phyloP scores from a whole-genome alignment of 2,113 vertebrate genomes.

The Chunga burmeisteri region DNA sequence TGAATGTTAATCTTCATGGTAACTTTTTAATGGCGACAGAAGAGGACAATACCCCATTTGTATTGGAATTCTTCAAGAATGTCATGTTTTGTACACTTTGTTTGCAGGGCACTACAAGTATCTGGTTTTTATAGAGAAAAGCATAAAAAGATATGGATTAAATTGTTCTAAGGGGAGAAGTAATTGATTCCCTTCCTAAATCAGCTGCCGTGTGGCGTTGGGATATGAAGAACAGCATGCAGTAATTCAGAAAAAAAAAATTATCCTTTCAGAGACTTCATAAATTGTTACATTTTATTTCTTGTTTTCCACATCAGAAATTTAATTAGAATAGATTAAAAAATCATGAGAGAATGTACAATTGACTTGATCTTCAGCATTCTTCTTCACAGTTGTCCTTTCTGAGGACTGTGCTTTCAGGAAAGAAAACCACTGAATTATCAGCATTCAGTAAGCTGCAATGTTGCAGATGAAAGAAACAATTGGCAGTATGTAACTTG shows the following conservation, averaged over 20 bases:
- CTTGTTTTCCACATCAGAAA: not conserved
- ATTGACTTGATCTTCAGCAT: not conserved
- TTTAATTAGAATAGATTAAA: not conserved
- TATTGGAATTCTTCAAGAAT: not conserved
- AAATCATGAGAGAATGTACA: not conserved
- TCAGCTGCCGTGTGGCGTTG: not conserved
- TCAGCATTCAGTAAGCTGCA: not conserved
- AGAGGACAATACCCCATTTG: not conserved
- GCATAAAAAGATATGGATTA: not conserved
- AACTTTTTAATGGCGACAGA: not conserved
- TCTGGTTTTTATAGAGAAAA: not conserved
- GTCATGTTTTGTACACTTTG: not conserved
- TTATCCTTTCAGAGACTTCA: not conserved
- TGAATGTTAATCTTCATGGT: not conserved
- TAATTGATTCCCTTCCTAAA: not conserved
- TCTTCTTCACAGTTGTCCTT: not conserved
- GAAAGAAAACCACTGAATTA: not conserved
- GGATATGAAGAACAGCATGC: slow-evolving; percentile 7
- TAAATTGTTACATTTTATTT: slow-evolving; percentile 14
- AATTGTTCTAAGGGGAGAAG: not conserved
- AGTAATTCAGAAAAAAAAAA: not conserved
- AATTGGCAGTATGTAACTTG: not conserved
- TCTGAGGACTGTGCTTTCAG: not conserved
- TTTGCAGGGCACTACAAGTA: not conserved
- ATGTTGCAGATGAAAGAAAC: not conserved